A percentile compares a stretch with the other conserved stretches of the same genome.
phyloP scores from a whole-genome alignment of 2,113 vertebrate species.

The Petromus typicus region DNA sequence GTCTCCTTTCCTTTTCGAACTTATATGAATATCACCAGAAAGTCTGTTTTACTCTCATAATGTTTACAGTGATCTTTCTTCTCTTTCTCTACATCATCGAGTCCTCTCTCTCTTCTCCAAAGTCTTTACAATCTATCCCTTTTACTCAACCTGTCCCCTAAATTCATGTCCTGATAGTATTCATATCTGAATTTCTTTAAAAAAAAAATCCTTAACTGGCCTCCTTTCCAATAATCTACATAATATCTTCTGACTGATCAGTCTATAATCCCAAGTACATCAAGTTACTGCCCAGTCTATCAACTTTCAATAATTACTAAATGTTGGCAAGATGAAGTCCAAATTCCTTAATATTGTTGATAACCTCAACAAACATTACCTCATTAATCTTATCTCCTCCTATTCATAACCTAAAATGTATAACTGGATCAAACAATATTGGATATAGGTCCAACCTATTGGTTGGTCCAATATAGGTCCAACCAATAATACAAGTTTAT shows the following conservation, averaged over 20 bases:
- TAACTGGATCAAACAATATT: background rate
- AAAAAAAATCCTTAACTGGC: constrained; percentile 25
- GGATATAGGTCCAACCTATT: background rate
- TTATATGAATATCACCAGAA: constrained; percentile 30
- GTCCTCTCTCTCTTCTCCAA: constrained; percentile 28
- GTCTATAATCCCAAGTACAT: constrained; percentile 21
- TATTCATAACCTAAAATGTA: constrained; percentile 36
- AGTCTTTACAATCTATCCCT: background rate
- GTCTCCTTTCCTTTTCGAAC: background rate
- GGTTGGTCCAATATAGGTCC: no score
- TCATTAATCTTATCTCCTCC: constrained; percentile 51
- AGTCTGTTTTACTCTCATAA: background rate
- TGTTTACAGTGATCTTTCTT: background rate
- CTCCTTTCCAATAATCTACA: constrained; percentile 2
- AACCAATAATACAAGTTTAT: constrained; percentile 26
- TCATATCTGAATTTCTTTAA: background rate
- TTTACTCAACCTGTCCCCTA: background rate
- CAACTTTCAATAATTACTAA: constrained; percentile 47
- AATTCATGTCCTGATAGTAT: background rate
- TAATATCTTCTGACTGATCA: constrained; percentile 20
- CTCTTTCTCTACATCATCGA: background rate
- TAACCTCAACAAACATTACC: background rate
- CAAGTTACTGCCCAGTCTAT: constrained; percentile 32
- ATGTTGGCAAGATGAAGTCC: constrained; percentile 35
- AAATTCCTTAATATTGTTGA: constrained; percentile 32